Conservation (phyloP, 2,888 invertebrate genomes). For the Cabera pusaria region DNA sequence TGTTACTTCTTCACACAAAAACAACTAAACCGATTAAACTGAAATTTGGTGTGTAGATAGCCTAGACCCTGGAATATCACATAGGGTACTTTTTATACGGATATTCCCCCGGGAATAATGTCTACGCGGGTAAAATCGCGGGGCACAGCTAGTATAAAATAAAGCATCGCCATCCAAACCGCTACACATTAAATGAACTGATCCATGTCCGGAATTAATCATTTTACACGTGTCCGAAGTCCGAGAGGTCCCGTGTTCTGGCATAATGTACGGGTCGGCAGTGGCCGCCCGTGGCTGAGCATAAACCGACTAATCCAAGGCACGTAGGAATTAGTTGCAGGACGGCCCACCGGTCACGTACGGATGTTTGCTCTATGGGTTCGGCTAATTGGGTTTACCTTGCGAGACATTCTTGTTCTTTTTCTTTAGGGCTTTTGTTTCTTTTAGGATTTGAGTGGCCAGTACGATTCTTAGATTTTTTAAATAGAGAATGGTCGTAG, state of each 20-base stretch:
- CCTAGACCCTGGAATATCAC: too few species aligned
- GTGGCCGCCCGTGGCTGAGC: constrained; percentile 41
- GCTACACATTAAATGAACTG: constrained; percentile 5
- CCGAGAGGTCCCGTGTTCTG: constrained; percentile 37
- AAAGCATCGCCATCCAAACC: too few species aligned
- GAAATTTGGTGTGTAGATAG: too few species aligned
- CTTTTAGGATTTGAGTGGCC: too few species aligned
- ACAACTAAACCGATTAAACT: too few species aligned
- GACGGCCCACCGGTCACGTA: constrained; percentile 40
- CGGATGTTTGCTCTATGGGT: constrained; percentile 41
- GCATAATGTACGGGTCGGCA: constrained; percentile 47
- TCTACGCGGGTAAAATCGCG: too few species aligned
- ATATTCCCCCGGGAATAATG: too few species aligned
- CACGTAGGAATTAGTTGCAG: constrained; percentile 49
- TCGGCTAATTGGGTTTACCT: constrained; percentile 26
- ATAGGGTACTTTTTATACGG: too few species aligned
- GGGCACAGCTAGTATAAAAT: too few species aligned
- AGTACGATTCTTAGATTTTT: too few species aligned
- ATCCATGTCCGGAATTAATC: constrained; percentile 23
- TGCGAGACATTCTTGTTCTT: constrained; percentile 5
- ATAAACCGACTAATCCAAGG: constrained; percentile 53
- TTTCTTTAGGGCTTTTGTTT: neutral
- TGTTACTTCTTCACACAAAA: too few species aligned
- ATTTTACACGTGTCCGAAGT: constrained; percentile 7
- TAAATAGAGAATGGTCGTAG: too few species aligned